A percentile compares a stretch with the other conserved stretches of the same genome.
Conservation (phyloP, 2,113 vertebrate species). For the Nothocercus nigrocapillus region DNA sequence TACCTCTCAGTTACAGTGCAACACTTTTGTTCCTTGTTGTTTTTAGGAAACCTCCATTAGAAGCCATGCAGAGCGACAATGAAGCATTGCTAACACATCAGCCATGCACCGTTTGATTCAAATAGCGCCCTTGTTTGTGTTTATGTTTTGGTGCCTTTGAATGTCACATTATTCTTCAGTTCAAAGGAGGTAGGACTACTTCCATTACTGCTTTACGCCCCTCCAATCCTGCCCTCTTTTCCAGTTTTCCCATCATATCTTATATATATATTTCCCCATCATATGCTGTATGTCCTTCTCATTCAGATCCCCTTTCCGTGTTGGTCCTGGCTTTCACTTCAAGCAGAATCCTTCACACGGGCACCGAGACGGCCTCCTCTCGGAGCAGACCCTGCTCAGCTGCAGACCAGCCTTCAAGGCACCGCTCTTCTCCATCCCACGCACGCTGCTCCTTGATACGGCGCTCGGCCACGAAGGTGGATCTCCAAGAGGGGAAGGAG, state of each 20-base stretch:
- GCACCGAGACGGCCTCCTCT: background rate
- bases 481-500: background rate
- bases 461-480: background rate
- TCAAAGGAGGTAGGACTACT: background rate
- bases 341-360: background rate
- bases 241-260: background rate
- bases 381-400: background rate
- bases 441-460: background rate
- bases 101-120: background rate
- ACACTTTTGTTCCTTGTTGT: background rate
- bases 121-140: background rate
- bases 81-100: background rate
- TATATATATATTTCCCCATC: background rate
- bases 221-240: background rate
- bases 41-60: conserved; percentile 9
- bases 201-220: background rate
- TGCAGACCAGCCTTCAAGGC: background rate
- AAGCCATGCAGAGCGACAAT: background rate
- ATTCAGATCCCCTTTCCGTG: background rate
- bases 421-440: background rate
- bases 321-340: background rate
- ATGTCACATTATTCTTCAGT: background rate
- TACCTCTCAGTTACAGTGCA: background rate
- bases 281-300: background rate
- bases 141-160: background rate